Evolutionary conservation across 2,888 invertebrate genomes (phyloP).

Genomic region (Leptura quadrifasciata): DNA sequence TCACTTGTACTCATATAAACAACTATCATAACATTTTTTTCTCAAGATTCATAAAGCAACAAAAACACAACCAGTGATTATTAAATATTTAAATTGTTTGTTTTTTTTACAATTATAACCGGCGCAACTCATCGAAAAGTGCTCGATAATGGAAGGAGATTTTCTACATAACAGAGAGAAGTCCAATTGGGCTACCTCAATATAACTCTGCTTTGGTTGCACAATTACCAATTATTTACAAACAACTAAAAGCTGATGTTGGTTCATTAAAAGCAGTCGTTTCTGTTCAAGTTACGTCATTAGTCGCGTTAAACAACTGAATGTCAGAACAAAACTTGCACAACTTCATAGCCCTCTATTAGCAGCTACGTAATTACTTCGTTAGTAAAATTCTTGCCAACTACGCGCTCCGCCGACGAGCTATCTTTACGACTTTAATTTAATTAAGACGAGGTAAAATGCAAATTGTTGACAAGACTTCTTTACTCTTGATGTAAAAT

Average conservation of each 20-base stretch:
- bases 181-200: constrained; percentile 6
- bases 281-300: constrained; percentile 86
- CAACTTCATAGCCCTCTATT: constrained; percentile 67
- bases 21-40: too few species aligned
- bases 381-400: constrained; percentile 73
- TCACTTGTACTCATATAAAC: too few species aligned
- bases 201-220: constrained; percentile 27
- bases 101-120: background rate
- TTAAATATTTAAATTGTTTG: too few species aligned
- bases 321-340: constrained; percentile 71
- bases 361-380: constrained; percentile 73
- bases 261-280: constrained; percentile 78
- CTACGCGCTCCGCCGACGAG: constrained; percentile 66
- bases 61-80: too few species aligned
- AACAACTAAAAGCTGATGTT: constrained; percentile 61
- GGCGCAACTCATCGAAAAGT: background rate
- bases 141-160: background rate
- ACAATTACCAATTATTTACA: constrained; percentile 63
- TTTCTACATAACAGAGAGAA: background rate
- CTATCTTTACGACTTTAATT: constrained; percentile 72
- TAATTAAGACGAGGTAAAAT: constrained; percentile 72
- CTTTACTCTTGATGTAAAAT: constrained; percentile 66
- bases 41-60: too few species aligned
- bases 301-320: constrained; percentile 76
- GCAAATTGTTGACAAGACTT: constrained; percentile 69